Evolutionary conservation across 37 sponge, comb jelly and placozoan genomes (phyloP), one percentile per base, ranked within the genome.

Genomic region (Spongilla lacustris): DNA sequence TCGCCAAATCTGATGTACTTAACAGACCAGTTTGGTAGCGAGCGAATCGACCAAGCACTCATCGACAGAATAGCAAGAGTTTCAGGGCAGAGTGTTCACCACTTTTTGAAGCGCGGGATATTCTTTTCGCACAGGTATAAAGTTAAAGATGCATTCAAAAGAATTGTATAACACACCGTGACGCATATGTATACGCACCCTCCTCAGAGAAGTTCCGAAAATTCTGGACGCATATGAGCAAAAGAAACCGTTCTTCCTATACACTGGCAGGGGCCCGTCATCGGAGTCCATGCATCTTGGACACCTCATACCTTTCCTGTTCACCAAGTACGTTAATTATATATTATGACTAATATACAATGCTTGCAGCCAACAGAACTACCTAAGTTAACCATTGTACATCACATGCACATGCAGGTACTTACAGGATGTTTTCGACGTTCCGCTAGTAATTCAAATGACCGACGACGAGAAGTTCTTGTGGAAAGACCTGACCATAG

Each of bases 381-480:
- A 36, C 74, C 22, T 50, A 29, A 29, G 25, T 1, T 50, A 30
- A 17, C 30, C 4, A 73, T 36, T 6, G 37, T 80, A 8, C 50
- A 77, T 77, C 48, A 26, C 73, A 38, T 41, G 25, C 28, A 82
- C 35, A 14, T 77, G 23, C 41, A 97, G 97, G 77, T 92, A 89
- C 71, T 85, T 97, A 21, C 97, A 97, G 68, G 97, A 97, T 74
- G 90, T 87, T 22, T 97, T 97, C 76, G 87, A 97, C 69, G 95
- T 97, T 25, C 97, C 97, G 21, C 91, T 97, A 17, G 93, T 97
- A 25, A 86, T 97, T 66, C 97, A 97, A 79, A 76, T 97, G 85
- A 97, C 97, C 24, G 97, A 97, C 50, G 97, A 97, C 83, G 97
- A 97, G 80, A 97, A 97, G 81, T 94, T 94, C 71, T 83, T 97